phyloP scores from a whole-genome alignment of 2,113 vertebrate species.

The Tympanuchus pallidicinctus region DNA sequence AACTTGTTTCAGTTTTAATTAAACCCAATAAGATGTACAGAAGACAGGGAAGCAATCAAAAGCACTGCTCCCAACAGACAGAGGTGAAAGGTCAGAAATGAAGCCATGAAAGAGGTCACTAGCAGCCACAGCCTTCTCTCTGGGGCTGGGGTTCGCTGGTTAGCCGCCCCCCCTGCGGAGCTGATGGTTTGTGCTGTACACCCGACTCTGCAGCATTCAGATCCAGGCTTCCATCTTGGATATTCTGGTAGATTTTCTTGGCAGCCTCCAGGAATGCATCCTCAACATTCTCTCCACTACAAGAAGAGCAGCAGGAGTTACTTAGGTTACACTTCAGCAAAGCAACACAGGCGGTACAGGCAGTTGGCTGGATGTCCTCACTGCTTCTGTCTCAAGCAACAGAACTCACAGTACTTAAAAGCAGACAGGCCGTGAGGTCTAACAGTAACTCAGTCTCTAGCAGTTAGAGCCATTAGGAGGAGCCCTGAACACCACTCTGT shows the following conservation, averaged over 20 bases:
- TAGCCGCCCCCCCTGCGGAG: slow-evolving; percentile 91
- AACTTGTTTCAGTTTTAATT: slow-evolving; percentile 85
- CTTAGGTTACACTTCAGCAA: neutral
- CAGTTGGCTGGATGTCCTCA: neutral
- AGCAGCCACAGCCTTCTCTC: slow-evolving; percentile 97
- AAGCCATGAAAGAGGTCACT: slow-evolving; percentile 82
- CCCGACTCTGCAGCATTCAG: slow-evolving; percentile 96
- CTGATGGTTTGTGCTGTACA: slow-evolving; percentile 96
- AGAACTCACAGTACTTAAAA: rapidly evolving
- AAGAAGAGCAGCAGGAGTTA: slow-evolving; percentile 27
- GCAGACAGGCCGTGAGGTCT: rapidly evolving
- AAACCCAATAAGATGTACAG: slow-evolving; percentile 86
- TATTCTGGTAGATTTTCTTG: slow-evolving; percentile 99
- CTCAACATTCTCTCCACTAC: slow-evolving; percentile 96
- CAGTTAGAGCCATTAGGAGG: rapidly evolving
- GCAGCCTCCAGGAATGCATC: slow-evolving; percentile 97
- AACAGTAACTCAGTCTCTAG: neutral
- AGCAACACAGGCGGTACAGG: rapidly evolving
- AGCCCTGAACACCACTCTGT: rapidly evolving
- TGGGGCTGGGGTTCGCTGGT: slow-evolving; percentile 92
- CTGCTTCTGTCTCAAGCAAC: neutral
- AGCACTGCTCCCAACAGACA: slow-evolving; percentile 79
- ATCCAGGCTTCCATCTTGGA: slow-evolving; percentile 97
- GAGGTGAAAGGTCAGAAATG: slow-evolving; percentile 80
- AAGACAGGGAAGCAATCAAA: slow-evolving; percentile 78